Evolutionary conservation across 2,113 vertebrate genomes (phyloP).

Genomic region (Anser brachyrhynchus): DNA sequence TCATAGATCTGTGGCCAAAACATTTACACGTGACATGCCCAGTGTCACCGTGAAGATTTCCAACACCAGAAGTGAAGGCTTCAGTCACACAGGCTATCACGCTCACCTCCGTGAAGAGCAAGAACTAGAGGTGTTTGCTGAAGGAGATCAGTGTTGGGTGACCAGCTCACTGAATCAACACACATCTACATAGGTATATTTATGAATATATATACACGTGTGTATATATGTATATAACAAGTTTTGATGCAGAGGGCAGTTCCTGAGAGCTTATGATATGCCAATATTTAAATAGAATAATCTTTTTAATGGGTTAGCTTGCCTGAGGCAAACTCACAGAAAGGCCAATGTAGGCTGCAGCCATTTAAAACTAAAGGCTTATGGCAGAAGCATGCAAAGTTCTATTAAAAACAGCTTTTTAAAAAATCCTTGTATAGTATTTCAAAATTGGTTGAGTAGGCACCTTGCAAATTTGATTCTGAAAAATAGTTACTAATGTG

Average conservation of each 20-base stretch:
- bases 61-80: neutral
- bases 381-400: neutral
- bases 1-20: neutral
- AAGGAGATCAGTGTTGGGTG: neutral
- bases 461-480: neutral
- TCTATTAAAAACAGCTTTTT: neutral
- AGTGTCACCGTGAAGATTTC: neutral
- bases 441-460: neutral
- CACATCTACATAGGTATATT: too few species aligned
- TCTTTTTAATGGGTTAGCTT: neutral
- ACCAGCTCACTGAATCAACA: neutral
- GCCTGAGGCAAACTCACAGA: neutral
- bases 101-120: neutral
- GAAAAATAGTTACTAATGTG: neutral
- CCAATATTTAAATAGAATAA: neutral
- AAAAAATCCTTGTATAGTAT: neutral
- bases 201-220: too few species aligned
- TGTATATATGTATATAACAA: neutral
- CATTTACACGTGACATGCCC: neutral
- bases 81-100: neutral
- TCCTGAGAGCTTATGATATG: neutral
- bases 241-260: neutral
- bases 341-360: neutral
- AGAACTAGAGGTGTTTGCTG: neutral
- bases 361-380: neutral